Evolutionary conservation across 1,140 invertebrate species (phyloP), one percentile per base, ranked within the genome.

Genomic region (Heterodera carotae): DNA sequence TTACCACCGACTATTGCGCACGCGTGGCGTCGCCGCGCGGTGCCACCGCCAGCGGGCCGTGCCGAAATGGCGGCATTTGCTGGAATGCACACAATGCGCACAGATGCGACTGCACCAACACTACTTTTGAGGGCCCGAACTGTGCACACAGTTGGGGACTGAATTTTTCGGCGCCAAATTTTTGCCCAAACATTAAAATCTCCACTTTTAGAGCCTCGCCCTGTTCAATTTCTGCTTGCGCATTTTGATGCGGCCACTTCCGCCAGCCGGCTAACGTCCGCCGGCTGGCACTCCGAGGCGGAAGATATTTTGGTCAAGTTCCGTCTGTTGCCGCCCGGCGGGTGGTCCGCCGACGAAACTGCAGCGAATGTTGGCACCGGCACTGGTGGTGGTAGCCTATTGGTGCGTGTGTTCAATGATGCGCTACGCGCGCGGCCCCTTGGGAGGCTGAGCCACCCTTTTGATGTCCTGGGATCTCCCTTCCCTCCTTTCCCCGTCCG

Each of bases 31-130:
- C 93, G 80, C 92, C 94, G 12, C 92, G 93, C 27, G 95, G 93
- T 69, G 7, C 88, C 93, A 93, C 87, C 60, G 60, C 6, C n/a
- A 22, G 92, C 2, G 93, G 94, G 78, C 94, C 95, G 0, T 99
- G 96, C 88, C 92, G 95, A 87, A 94, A 98, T 86, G 92, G 92
- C 25, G 95, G 95, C 18, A 89, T 90, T 36, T 99, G 97, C 89
- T 89, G 91, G 18, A 94, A 97, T 88, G 96, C 95, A 7, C 97
- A 96, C 94, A 97, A 97, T 89, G 91, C 96, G 79, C 95, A 95
- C 85, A 91, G 95, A 64, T 99, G 97, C 88, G 95, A 98, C 88
- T 99, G 96, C 88, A 92, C 93, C 10, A 91, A 91, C 6, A 98
- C 96, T 0, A 90, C 92, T 77, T 98, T 92, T 87, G 93, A 92